Conservation (phyloP, 2,888 invertebrate species). For the Hipparchia semele region DNA sequence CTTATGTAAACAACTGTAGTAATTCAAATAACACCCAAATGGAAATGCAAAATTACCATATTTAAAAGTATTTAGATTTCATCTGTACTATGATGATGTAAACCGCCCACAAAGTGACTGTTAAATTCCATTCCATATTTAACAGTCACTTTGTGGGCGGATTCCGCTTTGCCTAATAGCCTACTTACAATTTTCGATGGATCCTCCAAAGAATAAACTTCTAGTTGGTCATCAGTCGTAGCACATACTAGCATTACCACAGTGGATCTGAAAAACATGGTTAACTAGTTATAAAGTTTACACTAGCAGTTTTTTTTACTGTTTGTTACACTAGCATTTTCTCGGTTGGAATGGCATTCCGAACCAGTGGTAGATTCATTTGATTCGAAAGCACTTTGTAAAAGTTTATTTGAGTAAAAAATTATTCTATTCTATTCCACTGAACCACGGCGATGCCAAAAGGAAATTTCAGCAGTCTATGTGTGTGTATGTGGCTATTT, state of each 20-base stretch:
- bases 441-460: too few species aligned
- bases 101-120: too few species aligned
- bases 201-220: conserved; percentile 54
- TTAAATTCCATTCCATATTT: neutral
- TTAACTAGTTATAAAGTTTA: neutral
- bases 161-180: neutral
- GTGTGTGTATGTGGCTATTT: too few species aligned
- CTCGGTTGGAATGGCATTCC: too few species aligned
- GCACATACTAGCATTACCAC: conserved; percentile 67
- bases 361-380: too few species aligned
- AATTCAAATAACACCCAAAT: neutral
- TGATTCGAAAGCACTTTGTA: too few species aligned
- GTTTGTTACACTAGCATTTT: neutral
- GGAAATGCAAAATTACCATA: neutral
- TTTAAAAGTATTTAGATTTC: neutral
- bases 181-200: conserved; percentile 64
- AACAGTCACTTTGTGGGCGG: neutral
- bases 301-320: too few species aligned
- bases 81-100: neutral
- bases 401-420: too few species aligned
- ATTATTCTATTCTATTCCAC: too few species aligned
- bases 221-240: conserved; percentile 51
- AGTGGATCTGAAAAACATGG: conserved; percentile 54
- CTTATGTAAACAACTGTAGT: neutral
- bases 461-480: too few species aligned